Evolutionary conservation across 2,797 vertebrate species (phyloP).

Genomic region (Falco peregrinus): DNA sequence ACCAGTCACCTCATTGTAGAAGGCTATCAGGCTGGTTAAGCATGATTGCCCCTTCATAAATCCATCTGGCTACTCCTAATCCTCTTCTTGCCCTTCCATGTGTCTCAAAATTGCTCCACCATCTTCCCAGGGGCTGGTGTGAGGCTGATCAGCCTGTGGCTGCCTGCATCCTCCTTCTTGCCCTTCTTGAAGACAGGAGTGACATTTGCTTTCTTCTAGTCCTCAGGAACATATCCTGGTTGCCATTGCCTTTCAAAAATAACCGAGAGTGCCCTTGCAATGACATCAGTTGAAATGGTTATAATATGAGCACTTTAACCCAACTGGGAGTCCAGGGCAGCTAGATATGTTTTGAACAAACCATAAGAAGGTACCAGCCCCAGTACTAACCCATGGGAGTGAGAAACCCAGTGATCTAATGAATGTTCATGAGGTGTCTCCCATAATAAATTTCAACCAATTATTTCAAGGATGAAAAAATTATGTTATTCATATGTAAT

Average conservation of each 20-base stretch:
- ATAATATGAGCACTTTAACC: not conserved
- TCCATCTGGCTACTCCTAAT: too few species aligned
- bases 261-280: not conserved
- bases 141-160: too few species aligned
- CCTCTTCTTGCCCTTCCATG: too few species aligned
- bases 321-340: not conserved
- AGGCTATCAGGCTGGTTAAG: not conserved
- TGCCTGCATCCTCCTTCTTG: too few species aligned
- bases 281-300: not conserved
- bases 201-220: not conserved
- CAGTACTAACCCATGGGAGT: not conserved
- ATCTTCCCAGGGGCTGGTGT: too few species aligned
- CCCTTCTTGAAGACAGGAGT: too few species aligned
- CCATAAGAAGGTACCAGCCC: not conserved
- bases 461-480: not conserved
- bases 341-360: not conserved
- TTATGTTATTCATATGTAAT: not conserved
- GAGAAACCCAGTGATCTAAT: not conserved
- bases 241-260: not conserved
- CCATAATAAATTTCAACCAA: not conserved
- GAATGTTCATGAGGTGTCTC: not conserved
- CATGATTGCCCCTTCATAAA: too few species aligned
- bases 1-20: not conserved
- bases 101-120: too few species aligned
- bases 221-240: not conserved